These are phyloP conservation scores for Phataginus tetradactyla DNA, from an alignment of 2,797 vertebrate species.

Conservation along the genomic window DNA sequence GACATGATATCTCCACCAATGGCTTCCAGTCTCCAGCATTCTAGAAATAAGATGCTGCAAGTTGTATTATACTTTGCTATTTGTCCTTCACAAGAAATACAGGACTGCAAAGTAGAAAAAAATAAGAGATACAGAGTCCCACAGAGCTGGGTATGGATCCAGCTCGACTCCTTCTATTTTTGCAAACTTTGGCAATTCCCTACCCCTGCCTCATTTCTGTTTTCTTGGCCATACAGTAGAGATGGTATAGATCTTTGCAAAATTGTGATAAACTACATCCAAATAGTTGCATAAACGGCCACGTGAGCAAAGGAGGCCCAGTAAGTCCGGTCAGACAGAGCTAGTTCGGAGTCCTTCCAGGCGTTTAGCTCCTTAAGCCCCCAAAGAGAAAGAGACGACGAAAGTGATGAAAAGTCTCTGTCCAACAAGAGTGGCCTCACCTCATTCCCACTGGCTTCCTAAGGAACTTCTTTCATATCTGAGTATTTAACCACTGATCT, in stretches of 20 bases:
- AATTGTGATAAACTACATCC: neutral
- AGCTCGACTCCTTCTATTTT: too few relatives aligned
- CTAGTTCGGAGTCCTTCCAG: neutral
- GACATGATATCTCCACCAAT: accelerated
- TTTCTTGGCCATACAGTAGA: neutral
- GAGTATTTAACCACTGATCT: neutral
- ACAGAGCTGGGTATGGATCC: neutral
- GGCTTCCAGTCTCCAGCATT: neutral
- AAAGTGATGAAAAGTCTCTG: neutral
- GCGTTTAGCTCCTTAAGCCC: neutral
- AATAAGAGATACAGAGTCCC: neutral
- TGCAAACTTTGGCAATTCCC: neutral
- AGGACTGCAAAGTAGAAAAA: neutral
- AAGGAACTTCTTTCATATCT: neutral
- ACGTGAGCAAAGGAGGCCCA: neutral
- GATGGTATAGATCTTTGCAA: neutral
- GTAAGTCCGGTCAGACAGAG: neutral
- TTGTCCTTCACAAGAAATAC: neutral
- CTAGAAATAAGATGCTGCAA: neutral
- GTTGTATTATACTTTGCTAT: accelerated
- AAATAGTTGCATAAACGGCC: neutral
- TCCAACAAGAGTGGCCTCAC: neutral
- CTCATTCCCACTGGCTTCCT: neutral
- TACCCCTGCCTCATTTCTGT: neutral
- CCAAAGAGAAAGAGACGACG: neutral